These are phyloP conservation scores for Onychomys arenicola DNA, from an alignment of 2,797 vertebrate species.

Conservation along the genomic window DNA sequence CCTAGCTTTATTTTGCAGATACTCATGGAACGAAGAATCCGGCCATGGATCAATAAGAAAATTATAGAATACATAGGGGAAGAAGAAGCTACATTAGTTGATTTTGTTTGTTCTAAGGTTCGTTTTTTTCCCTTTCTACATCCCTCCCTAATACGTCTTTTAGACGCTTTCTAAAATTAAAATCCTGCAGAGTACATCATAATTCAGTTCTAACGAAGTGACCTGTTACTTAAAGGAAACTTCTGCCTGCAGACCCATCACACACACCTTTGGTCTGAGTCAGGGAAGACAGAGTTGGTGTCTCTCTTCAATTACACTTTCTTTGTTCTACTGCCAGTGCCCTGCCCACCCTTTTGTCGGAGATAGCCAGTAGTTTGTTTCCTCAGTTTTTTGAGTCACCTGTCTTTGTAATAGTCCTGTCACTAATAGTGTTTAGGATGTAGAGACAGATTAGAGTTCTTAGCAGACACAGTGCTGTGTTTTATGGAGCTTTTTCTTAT, in stretches of 20 bases:
- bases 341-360: background rate
- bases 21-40: conserved; percentile 97
- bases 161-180: conserved; percentile 23
- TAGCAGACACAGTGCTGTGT: background rate
- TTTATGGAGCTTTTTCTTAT: conserved; percentile 11
- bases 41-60: conserved; percentile 99
- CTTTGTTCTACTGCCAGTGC: background rate
- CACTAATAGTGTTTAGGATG: background rate
- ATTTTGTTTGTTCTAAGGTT: conserved; percentile 99
- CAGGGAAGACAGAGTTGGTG: background rate
- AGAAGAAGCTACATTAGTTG: conserved; percentile 97
- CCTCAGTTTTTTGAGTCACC: background rate
- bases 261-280: background rate
- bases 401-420: background rate
- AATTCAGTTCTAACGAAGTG: background rate
- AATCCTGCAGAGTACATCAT: background rate
- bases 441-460: background rate
- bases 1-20: conserved; percentile 86
- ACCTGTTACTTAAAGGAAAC: background rate
- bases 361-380: background rate
- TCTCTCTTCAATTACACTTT: background rate
- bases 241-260: background rate
- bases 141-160: background rate
- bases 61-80: conserved; percentile 99
- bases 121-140: background rate